phyloP scores from a whole-genome alignment of 2,888 invertebrate species.

The Diadromus collaris region DNA sequence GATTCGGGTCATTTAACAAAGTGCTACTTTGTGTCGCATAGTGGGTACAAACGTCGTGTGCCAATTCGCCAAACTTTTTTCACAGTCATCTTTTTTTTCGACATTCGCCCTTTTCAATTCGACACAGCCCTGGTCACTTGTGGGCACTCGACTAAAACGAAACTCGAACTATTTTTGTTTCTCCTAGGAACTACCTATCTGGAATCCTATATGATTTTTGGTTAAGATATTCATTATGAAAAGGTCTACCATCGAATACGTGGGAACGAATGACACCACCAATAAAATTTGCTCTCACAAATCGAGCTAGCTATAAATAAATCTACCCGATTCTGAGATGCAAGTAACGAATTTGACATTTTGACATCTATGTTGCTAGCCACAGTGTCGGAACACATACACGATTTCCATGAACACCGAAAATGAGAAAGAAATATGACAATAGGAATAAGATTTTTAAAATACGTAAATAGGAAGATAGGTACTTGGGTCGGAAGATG shows the following conservation, averaged over 20 bases:
- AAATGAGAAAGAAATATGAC: constrained; percentile 63
- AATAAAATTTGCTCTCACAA: constrained; percentile 68
- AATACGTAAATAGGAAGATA: constrained; percentile 52
- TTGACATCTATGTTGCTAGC: constrained; percentile 37
- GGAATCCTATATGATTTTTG: too few species aligned
- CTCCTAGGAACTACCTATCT: background rate
- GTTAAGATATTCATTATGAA: constrained; percentile 25
- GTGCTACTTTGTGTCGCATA: constrained; percentile 79
- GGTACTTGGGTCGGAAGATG: constrained; percentile 70
- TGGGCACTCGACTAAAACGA: constrained; percentile 20
- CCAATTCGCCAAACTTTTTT: constrained; percentile 68
- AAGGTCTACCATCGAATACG: background rate
- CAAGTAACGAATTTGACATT: constrained; percentile 29
- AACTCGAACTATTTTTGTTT: constrained; percentile 17
- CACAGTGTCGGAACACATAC: constrained; percentile 63
- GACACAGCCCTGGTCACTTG: constrained; percentile 30
- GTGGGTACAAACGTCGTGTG: constrained; percentile 14
- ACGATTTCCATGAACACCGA: constrained; percentile 63
- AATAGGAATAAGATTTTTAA: constrained; percentile 64
- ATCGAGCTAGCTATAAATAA: constrained; percentile 70
- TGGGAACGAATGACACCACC: constrained; percentile 14
- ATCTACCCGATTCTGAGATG: constrained; percentile 62
- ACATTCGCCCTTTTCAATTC: constrained; percentile 47
- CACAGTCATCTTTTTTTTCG: constrained; percentile 75
- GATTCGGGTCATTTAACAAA: constrained; percentile 80